Percentiles rank a stretch among this genome's conserved stretches.
Evolutionary conservation across 2,113 vertebrate species (phyloP).

Genomic region (Zingel zingel): DNA sequence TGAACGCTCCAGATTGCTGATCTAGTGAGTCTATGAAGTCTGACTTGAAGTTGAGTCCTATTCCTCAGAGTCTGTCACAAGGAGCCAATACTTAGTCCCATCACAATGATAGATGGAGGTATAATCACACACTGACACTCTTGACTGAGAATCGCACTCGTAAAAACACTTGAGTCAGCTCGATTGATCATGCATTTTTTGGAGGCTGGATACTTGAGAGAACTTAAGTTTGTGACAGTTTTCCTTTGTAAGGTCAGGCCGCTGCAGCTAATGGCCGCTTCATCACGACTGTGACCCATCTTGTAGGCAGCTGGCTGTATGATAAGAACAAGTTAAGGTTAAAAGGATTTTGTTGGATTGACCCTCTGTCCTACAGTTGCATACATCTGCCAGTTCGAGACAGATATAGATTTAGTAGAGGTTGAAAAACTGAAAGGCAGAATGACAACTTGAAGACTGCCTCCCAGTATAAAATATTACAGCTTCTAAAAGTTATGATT

Average conservation of each 20-base stretch:
- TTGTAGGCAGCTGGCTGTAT: constrained; percentile 60
- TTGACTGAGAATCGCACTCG: constrained; percentile 67
- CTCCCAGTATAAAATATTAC: constrained; percentile 45
- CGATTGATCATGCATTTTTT: constrained; percentile 80
- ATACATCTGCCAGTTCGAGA: constrained; percentile 56
- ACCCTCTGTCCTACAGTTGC: constrained; percentile 49
- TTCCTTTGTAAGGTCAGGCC: constrained; percentile 79
- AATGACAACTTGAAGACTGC: constrained; percentile 48
- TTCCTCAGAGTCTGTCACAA: constrained; percentile 81
- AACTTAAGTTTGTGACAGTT: constrained; percentile 85
- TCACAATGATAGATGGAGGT: constrained; percentile 84
- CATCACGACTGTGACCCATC: constrained; percentile 63
- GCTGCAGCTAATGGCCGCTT: constrained; percentile 69
- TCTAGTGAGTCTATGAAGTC: constrained; percentile 79
- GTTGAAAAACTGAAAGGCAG: constrained; percentile 19
- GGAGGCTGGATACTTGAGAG: constrained; percentile 69
- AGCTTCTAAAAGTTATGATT: constrained; percentile 45
- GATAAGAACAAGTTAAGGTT: constrained; percentile 77
- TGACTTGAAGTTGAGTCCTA: constrained; percentile 76
- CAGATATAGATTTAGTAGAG: constrained; percentile 57
- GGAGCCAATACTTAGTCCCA: constrained; percentile 83
- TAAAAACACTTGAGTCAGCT: constrained; percentile 83
- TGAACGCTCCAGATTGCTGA: constrained; percentile 73
- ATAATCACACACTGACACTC: constrained; percentile 85
- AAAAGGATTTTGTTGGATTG: constrained; percentile 74